These are phyloP conservation scores for Xiphophorus maculatus DNA, from an alignment of 2,113 vertebrate species.

Conservation along the genomic window DNA sequence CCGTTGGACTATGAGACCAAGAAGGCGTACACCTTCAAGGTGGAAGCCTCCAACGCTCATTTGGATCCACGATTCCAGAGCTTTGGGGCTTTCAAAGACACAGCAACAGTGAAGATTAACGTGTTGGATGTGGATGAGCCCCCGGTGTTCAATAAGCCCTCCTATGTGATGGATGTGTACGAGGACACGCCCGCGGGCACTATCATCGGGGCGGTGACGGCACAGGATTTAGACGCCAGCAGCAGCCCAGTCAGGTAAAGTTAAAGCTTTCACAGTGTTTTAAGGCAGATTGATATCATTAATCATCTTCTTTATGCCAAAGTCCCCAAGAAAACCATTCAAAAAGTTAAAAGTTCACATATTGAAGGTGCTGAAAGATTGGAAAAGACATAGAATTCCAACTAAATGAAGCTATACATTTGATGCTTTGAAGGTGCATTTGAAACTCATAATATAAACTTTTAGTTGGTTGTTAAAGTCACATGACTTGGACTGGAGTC, in stretches of 20 bases:
- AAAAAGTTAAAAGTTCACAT: background rate
- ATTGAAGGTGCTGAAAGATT: background rate
- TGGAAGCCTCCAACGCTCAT: constrained; percentile 92
- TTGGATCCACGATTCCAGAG: constrained; percentile 92
- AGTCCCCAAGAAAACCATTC: background rate
- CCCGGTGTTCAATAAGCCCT: constrained; percentile 91
- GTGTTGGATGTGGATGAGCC: constrained; percentile 96
- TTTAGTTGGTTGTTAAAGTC: background rate
- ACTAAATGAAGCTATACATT: no score
- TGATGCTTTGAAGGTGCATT: background rate
- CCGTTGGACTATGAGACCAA: constrained; percentile 95
- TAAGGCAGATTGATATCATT: background rate
- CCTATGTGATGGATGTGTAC: constrained; percentile 95
- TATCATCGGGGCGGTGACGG: constrained; percentile 96
- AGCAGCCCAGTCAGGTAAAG: constrained; percentile 90
- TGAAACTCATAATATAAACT: background rate
- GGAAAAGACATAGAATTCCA: background rate
- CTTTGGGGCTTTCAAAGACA: constrained; percentile 95
- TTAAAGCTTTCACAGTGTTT: constrained; percentile 15
- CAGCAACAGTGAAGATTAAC: constrained; percentile 95
- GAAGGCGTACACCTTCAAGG: constrained; percentile 97
- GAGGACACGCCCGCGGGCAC: constrained; percentile 93
- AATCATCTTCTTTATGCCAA: background rate
- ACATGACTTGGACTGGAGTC: no score
- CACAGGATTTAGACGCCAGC: constrained; percentile 93